phyloP scores from a whole-genome alignment of 2,113 vertebrate genomes.

The Indri indri region DNA sequence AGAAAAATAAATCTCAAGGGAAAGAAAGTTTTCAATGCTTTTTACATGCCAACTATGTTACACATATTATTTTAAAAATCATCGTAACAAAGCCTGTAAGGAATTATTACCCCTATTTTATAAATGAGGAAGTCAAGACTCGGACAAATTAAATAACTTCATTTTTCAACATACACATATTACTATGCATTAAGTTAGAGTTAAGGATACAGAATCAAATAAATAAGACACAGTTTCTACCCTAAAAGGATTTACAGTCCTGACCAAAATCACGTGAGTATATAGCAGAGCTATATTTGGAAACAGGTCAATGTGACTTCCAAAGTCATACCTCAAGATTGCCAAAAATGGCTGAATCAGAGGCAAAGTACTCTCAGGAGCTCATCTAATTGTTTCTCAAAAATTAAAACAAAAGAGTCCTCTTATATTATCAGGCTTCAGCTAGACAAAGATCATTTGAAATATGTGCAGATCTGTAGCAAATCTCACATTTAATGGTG shows the following conservation, averaged over 20 bases:
- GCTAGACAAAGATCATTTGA: not conserved
- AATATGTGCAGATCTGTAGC: not conserved
- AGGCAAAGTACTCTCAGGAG: not conserved
- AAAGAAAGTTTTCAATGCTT: conserved; percentile 7
- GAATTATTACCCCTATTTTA: not conserved
- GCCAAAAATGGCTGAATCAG: not conserved
- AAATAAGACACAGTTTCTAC: not conserved
- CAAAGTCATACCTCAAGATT: not conserved
- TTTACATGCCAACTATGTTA: not conserved
- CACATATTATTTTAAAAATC: not conserved
- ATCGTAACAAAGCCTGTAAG: not conserved
- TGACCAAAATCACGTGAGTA: not conserved
- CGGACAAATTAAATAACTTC: not conserved
- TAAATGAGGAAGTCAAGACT: not conserved
- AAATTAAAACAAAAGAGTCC: not conserved
- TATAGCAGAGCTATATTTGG: not conserved
- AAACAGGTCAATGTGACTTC: not conserved
- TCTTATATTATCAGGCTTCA: not conserved
- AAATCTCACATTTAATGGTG: not conserved
- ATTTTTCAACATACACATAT: not conserved
- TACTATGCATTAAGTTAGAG: conserved; percentile 14
- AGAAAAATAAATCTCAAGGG: not conserved
- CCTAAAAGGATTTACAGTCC: not conserved
- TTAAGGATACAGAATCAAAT: not conserved
- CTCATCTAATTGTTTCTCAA: not conserved